Evolutionary conservation across 2,797 vertebrate genomes (phyloP), one percentile per base, ranked within the genome.

Genomic region (Staurois parvus): DNA sequence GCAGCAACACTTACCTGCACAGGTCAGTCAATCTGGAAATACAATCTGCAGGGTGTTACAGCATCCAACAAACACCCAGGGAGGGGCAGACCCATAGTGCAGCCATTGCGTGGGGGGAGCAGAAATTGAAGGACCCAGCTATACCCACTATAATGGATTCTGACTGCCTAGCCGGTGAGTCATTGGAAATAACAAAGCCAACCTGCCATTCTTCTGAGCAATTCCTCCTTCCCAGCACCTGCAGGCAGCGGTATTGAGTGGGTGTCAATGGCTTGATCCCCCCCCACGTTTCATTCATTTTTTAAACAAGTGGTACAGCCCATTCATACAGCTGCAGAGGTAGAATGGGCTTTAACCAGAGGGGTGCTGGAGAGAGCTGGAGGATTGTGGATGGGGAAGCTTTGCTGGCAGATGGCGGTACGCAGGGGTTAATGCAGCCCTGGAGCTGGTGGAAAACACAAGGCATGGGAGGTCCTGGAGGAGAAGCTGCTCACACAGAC

Each of bases 201-300:
- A 9, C 5, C 3, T 13, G 17, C 26, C n/a, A 7, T 17, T 28
- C 21, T 24, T 28, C 11, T 8, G 15, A 29, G 0, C 40, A 24
- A 32, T 2, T 7, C 3, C 15, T 2, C 24, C 2, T 19, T 37
- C 19, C 21, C 11, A 6, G 21, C 70, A 40, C 68, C 68, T 45
- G 34, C 21, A 29, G 17, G 11, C 26, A 21, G 10, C 24, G 32
- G 24, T 13, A 37, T 26, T 9, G 7, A 26, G 28, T 12, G 17
- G 10, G 15, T 21, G 28, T 37, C 42, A 34, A 2, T 19, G 48
- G 4, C 15, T n/a, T 24, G 17, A 30, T 30, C 4, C 40, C 78
- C 37, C 87, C 86, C 80, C 26, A 30, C 30, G 37, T 59, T 89
- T 88, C 89, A 89, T 90, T 91, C 88, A 88, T 86, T 29, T 70